Base-by-base conservation (phyloP, 1,140 invertebrate genomes). In the Tachypleus tridentatus region DNA sequence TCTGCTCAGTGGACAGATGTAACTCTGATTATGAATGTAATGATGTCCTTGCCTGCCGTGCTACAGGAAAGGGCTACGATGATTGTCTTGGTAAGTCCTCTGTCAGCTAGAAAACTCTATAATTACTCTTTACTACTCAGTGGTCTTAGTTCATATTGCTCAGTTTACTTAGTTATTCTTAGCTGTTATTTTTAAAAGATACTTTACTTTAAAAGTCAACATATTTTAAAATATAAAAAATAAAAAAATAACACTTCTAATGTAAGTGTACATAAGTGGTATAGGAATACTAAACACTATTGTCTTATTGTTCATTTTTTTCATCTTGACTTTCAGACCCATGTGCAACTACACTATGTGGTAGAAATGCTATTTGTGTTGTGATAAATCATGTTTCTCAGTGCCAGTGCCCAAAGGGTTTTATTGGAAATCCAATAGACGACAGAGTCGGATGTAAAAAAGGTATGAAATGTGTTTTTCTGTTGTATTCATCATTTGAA, bases 21-120 rank as follows among this genome's bases (percentile, higher is more conserved):
- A 78, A 80, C 9, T 80, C 82, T 66, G 71, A 72, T 49, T 82
- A 82, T 64, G 88, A 89, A 29, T 94, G 91, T 76, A 88, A 85
- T n/a, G 82, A 85, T 52, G 85, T 85, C 57, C 89, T 91, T 0
- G 77, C 83, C 62, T 97, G 94, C 76, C 83, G 85, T 67, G 95
- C 93, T 74, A 83, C 84, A 4, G 79, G 85, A 68, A 91, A 89
- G 60, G 85, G 86, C 6, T 93, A 85, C 73, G 87, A 86, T 50
- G 69, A 69, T 58, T 72, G 72, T 56, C 51, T 68, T 29, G 70
- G 67, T 69, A 57, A 63, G 62, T 51, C 29, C 29, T 29, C 29
- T 29, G 29, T 29, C 29, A 29, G 0, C 29, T 29, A 29, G 29
- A 29, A 29, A 29, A 29, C 29, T 29, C 29, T 1, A 29, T 29